phyloP scores from a whole-genome alignment of 1,140 invertebrate genomes.

The Drosophila bocqueti region DNA sequence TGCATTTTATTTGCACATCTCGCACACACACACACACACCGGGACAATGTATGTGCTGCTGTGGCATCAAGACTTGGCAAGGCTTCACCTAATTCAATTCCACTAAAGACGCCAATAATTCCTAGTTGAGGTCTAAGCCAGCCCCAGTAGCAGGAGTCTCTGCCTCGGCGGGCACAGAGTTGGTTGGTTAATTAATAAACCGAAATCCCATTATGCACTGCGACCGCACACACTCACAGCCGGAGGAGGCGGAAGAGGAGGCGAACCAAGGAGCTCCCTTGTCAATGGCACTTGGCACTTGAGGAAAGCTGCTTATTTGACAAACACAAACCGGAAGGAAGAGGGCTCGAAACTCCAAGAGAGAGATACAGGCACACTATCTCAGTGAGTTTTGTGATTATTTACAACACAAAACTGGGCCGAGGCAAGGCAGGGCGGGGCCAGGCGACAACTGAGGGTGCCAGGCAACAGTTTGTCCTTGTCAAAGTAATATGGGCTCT shows the following conservation, averaged over 20 bases:
- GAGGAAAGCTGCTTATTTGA: conserved; percentile 62
- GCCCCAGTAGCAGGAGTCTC: background rate
- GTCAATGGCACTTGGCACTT: conserved; percentile 57
- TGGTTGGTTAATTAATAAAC: conserved; percentile 55
- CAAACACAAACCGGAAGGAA: conserved; percentile 52
- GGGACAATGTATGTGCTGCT: conserved; percentile 22
- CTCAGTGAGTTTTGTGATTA: conserved; percentile 58
- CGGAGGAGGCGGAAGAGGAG: background rate
- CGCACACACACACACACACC: conserved; percentile 9
- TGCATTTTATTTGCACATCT: conserved; percentile 52
- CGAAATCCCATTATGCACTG: conserved; percentile 54
- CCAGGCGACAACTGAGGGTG: background rate
- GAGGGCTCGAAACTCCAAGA: conserved; percentile 4
- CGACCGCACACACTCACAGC: conserved; percentile 28
- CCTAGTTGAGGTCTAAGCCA: conserved; percentile 27
- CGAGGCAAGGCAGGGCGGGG: background rate
- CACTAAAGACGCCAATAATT: conserved; percentile 39
- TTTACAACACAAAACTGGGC: conserved; percentile 45
- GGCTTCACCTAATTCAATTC: conserved; percentile 39
- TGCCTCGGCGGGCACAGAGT: conserved; percentile 1
- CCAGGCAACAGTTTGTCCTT: conserved; percentile 54
- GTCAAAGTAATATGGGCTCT: conserved; percentile 53
- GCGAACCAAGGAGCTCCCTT: conserved; percentile 16
- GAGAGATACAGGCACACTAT: conserved; percentile 12
- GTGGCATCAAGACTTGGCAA: conserved; percentile 18